Evolutionary conservation across 1,140 invertebrate species (phyloP).

Genomic region (Macrobrachium nipponense): DNA sequence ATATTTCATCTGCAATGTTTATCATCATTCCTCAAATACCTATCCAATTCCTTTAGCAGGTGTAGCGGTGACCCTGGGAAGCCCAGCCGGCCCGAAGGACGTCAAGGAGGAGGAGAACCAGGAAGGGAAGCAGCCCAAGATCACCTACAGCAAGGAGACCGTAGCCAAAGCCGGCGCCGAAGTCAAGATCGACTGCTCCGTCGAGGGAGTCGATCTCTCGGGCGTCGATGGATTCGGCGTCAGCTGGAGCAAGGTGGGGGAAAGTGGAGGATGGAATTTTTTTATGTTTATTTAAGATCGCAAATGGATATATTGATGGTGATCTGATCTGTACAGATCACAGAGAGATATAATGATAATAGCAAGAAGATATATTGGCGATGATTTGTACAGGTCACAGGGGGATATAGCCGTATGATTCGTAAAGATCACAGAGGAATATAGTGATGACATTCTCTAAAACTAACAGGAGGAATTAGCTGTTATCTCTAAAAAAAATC

Average conservation of each 20-base stretch:
- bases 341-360: too few species aligned
- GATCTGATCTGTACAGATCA: too few species aligned
- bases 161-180: slow-evolving; percentile 40
- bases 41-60: neutral
- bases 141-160: slow-evolving; percentile 56
- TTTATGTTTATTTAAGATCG: neutral
- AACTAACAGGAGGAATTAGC: too few species aligned
- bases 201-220: slow-evolving; percentile 54
- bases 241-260: slow-evolving; percentile 57
- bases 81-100: slow-evolving; percentile 69
- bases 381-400: too few species aligned
- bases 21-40: too few species aligned
- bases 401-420: too few species aligned
- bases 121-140: slow-evolving; percentile 70
- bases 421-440: too few species aligned
- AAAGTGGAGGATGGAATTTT: neutral
- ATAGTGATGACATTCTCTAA: too few species aligned
- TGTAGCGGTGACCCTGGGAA: neutral
- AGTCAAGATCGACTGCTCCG: slow-evolving; percentile 57
- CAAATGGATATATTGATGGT: neutral
- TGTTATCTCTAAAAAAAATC: too few species aligned
- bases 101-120: slow-evolving; percentile 81
- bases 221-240: slow-evolving; percentile 52
- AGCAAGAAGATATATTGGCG: too few species aligned
- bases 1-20: too few species aligned